Conservation (phyloP, 2,113 vertebrate species). For the Oreochromis niloticus region DNA sequence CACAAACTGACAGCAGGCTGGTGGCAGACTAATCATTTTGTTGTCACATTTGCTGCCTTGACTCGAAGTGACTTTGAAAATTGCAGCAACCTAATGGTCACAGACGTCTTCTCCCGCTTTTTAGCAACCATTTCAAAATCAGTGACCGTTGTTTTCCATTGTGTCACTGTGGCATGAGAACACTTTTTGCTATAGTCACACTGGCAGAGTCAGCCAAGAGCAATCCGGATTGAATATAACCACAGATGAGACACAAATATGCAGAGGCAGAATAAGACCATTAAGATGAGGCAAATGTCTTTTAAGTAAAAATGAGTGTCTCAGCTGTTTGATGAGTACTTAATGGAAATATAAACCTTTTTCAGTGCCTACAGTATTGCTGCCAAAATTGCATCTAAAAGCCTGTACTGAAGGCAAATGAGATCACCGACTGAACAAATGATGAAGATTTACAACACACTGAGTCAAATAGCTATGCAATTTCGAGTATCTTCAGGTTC, state of each 20-base stretch:
- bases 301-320: background rate
- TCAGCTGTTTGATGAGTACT: background rate
- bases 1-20: background rate
- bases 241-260: background rate
- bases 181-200: background rate
- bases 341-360: background rate
- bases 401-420: background rate
- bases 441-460: background rate
- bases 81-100: background rate
- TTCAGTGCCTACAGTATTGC: background rate
- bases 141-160: background rate
- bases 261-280: constrained; percentile 3
- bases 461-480: background rate
- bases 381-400: background rate
- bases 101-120: background rate
- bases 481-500: background rate
- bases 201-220: background rate
- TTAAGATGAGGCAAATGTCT: background rate
- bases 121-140: background rate
- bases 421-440: background rate
- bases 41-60: background rate
- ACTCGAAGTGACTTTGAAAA: background rate
- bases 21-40: background rate
- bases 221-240: background rate
- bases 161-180: background rate